A percentile compares a stretch with the other conserved stretches of the same genome.
Conservation (phyloP, 2,888 invertebrate genomes). For the Hydrotaea diabolus region DNA sequence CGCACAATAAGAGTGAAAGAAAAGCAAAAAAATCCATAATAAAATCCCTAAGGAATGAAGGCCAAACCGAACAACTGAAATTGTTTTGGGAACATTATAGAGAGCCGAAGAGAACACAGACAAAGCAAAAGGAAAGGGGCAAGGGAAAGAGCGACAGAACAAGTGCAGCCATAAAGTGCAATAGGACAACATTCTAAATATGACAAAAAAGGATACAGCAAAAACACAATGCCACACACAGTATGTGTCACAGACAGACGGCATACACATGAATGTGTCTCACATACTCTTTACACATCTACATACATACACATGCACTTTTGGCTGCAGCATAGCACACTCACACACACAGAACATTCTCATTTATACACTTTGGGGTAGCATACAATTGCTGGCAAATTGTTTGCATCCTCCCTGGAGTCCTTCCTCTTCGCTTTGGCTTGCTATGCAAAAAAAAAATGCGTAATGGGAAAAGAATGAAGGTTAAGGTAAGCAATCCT, state of each 20-base stretch:
- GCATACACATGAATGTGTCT: no score
- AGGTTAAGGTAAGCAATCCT: neutral
- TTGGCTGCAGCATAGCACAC: no score
- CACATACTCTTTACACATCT: no score
- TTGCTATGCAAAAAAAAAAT: no score
- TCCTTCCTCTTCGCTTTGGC: no score
- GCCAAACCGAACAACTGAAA: neutral
- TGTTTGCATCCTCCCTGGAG: neutral
- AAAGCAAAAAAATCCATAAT: neutral
- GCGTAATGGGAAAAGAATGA: neutral
- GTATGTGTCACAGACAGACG: no score
- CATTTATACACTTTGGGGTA: no score
- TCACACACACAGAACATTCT: no score
- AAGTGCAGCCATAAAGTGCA: neutral
- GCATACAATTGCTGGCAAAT: neutral
- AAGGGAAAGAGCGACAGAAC: neutral
- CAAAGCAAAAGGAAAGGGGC: neutral
- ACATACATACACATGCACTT: no score
- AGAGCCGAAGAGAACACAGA: neutral
- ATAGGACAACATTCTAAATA: neutral
- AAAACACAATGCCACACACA: no score
- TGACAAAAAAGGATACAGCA: no score
- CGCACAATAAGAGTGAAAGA: neutral
- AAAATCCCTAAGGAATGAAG: slow-evolving; percentile 12
- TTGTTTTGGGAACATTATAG: no score